These are phyloP conservation scores for Philereme vetulata DNA, from an alignment of 2,888 invertebrate species.

Conservation along the genomic window DNA sequence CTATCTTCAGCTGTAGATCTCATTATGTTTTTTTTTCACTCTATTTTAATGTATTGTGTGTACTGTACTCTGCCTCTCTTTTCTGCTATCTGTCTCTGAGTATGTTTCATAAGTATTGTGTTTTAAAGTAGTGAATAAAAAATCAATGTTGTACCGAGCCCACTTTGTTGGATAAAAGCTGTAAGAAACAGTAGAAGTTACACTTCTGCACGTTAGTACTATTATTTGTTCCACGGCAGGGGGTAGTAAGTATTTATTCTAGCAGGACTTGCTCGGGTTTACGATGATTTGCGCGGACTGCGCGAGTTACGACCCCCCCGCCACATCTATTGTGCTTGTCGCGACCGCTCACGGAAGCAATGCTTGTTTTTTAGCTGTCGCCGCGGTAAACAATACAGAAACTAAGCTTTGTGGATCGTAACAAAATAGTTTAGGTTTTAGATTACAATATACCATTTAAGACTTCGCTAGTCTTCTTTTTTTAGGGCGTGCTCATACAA, in stretches of 20 bases:
- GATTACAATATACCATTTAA: no score
- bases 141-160: no score
- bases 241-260: conserved; percentile 7
- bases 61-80: no score
- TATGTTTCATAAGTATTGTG: no score
- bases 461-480: no score
- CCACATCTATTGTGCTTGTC: conserved; percentile 50
- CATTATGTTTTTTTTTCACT: no score
- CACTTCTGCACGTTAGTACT: not conserved
- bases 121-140: no score
- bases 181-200: not conserved
- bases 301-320: conserved; percentile 40
- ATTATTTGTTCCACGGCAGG: not conserved
- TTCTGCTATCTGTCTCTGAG: no score
- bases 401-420: not conserved
- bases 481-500: no score
- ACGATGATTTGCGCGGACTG: conserved; percentile 51
- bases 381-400: not conserved
- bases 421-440: not conserved
- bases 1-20: no score
- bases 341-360: conserved; percentile 34
- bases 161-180: no score
- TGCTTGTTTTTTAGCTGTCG: conserved; percentile 26
- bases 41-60: no score
- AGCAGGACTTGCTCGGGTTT: not conserved